Evolutionary conservation across 2,113 vertebrate genomes (phyloP), one percentile per base, ranked within the genome.

Genomic region (western clawed frog (Xenopus tropicalis)): DNA sequence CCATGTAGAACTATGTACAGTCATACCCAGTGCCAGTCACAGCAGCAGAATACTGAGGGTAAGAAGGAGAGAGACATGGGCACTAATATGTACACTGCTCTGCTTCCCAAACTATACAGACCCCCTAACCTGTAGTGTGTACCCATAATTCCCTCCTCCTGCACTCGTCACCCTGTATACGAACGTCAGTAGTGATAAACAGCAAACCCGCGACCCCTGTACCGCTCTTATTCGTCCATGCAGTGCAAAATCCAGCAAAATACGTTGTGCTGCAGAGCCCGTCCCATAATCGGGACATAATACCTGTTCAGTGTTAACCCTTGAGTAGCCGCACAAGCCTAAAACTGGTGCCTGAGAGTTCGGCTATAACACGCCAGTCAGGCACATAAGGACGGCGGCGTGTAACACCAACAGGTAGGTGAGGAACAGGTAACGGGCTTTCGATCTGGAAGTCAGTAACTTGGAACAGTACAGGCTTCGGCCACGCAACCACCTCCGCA

Each of bases 391-490:
- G 20, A 96, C 78, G 0, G 94, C 19, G 65, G 94, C 75, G 74
- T 97, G 95, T 0, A 96, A 61, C 0, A 85, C 79, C 20, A 95
- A 43, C 71, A 96, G 79, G 86, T 97, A 97, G 0, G 80, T 82
- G 78, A 96, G 85, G 84, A 97, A 94, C 11, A 95, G 70, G 79
- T 93, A 92, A 25, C 93, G 91, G 12, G 93, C 91, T 73, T 93
- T 93, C 11, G 88, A 87, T 58, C 93, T 86, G 44, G 91, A 85
- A 0, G 89, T 92, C 86, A 96, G 81, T 83, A 95, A 82, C 80
- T 92, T 90, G 58, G 93, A 93, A 80, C 93, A 94, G 87, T 92
- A 94, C 37, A 96, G 86, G 75, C 94, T 95, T 77, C 93, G 77
- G 1, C 94, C 92, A 1, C 92, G 85, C 63, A 96, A 78, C 94